Base-by-base conservation (phyloP, 2,113 vertebrate genomes). In the Notarius quadriscutis region DNA sequence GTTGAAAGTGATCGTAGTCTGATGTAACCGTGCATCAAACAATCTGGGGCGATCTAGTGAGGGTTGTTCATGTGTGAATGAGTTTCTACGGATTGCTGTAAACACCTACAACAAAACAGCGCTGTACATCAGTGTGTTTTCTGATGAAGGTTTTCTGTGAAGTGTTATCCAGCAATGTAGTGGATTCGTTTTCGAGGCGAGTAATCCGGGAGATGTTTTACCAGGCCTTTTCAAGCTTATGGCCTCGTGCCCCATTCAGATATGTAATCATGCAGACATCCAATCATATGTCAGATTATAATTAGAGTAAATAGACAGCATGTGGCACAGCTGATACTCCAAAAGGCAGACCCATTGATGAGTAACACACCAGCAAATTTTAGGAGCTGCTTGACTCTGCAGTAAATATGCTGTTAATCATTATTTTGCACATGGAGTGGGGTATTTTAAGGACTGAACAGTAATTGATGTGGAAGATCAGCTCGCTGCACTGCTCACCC, bases 341-440 rank as follows among this genome's bases (percentile, higher is more conserved):
- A 63, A 67, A 83, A 67, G 34, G 11, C 62, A 27, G 62, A 53
- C 6, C 25, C 62, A 51, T 67, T 67, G 81, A 83, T 67, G 81
- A 83, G 81, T 67, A 67, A 67, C 62, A 27, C 62, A 65, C 25
- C 22, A 83, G 60, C 8, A 15, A 53, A 83, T 67, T 50, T 67
- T 67, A 10, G 81, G 62, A 67, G 9, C 22, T 50, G 81, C 60
- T 41, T 50, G 58, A 83, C 65, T 48, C 22, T 65, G 81, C 86
- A 81, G 86, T 62, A 91, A 94, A 92, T 92, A 92, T 92, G 88
- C 91, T 92, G 91, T 88, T 91, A 93, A 79, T 86, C 17, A 53
- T 57, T 41, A 78, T 67, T n/a, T 15, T 22, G 62, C 60, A 69
- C 60, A 22, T 41, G 50, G 5, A 55, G 74, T 25, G 9, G 20